These are phyloP conservation scores for Myripristis murdjan DNA, from an alignment of 2,797 vertebrate genomes.

Conservation along the genomic window DNA sequence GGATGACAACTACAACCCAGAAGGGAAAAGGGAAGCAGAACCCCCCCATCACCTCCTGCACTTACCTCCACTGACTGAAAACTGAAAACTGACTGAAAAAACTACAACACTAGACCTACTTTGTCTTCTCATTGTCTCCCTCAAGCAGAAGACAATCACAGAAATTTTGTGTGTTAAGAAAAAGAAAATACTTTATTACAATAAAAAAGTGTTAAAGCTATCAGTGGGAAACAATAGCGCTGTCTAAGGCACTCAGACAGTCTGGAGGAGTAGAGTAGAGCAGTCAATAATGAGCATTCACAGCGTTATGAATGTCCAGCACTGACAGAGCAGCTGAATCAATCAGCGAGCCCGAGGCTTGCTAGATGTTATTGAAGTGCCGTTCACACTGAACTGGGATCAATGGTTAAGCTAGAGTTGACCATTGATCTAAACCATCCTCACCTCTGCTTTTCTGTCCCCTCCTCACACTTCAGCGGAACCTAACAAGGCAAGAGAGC, in stretches of 20 bases:
- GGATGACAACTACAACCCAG: background rate
- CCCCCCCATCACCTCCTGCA: too few relatives aligned
- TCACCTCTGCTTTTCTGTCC: constrained; percentile 53
- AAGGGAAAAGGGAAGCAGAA: background rate
- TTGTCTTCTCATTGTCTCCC: background rate
- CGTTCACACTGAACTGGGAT: constrained; percentile 67
- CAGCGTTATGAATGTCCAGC: constrained; percentile 69
- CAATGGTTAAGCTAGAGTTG: constrained; percentile 70
- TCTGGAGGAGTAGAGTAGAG: constrained; percentile 48
- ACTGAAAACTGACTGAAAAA: too few relatives aligned
- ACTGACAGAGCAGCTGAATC: constrained; percentile 61
- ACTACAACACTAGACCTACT: background rate
- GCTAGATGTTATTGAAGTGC: constrained; percentile 62
- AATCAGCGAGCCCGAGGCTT: constrained; percentile 59
- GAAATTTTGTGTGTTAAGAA: constrained; percentile 23
- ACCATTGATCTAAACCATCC: constrained; percentile 64
- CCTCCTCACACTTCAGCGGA: constrained; percentile 55
- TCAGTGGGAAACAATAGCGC: constrained; percentile 29
- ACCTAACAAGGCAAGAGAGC: constrained; percentile 52
- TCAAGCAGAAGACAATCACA: background rate
- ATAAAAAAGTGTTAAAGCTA: constrained; percentile 26
- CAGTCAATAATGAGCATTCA: constrained; percentile 71
- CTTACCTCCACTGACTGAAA: background rate
- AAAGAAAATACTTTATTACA: constrained; percentile 34
- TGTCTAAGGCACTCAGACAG: constrained; percentile 60